phyloP scores from a whole-genome alignment of 2,113 vertebrate genomes.

The Malurus cyaneus region DNA sequence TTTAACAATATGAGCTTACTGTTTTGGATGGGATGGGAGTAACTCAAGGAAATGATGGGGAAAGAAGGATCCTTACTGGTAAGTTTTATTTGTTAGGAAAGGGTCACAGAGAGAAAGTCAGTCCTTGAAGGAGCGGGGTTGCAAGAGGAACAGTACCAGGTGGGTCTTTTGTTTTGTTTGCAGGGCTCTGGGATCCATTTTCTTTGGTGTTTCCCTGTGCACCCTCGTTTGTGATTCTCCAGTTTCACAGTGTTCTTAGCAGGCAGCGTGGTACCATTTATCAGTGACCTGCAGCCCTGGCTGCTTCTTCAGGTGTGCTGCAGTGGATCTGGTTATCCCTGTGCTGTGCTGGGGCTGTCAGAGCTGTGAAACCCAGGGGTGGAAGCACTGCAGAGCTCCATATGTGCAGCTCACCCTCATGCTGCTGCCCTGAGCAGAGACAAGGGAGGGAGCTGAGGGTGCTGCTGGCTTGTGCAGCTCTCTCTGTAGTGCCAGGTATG shows the following conservation, averaged over 20 bases:
- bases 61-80: neutral
- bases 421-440: neutral
- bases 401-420: neutral
- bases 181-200: neutral
- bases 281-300: neutral
- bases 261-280: neutral
- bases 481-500: neutral
- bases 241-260: neutral
- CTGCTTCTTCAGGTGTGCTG: neutral
- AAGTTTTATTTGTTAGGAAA: neutral
- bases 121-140: neutral
- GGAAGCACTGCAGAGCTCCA: neutral
- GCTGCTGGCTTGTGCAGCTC: neutral
- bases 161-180: neutral
- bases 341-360: neutral
- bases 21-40: neutral
- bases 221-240: neutral
- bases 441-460: neutral
- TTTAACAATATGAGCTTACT: neutral
- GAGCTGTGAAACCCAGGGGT: neutral
- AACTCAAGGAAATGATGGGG: neutral
- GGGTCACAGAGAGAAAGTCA: neutral
- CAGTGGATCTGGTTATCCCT: neutral
- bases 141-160: neutral
- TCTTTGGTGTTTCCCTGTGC: neutral